Base-by-base conservation (phyloP, 2,888 invertebrate species). In the Drosophila cyrtoloma region DNA sequence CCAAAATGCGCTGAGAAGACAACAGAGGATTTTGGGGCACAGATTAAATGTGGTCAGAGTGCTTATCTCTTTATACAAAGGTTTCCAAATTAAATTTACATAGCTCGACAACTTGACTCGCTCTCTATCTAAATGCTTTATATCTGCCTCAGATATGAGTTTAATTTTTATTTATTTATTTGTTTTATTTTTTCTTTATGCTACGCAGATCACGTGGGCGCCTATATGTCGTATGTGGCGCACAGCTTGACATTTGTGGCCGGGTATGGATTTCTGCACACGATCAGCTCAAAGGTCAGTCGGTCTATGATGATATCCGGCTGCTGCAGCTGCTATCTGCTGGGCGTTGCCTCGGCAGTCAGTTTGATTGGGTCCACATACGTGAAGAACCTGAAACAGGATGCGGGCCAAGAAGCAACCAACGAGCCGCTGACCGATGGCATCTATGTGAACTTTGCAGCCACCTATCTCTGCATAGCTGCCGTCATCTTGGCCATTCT, bases 221-320 rank as follows among this genome's bases (percentile, higher is more conserved):
- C 92, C 10, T 92, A 91, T 61, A 84, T 92, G 55, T 91, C 92
- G 9, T 93, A 92, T 80, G 67, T 92, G 58, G 91, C 85, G n/a
- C 92, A 93, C 69, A 92, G 92, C 37, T 51, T 92, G 37, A 92
- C 89, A 42, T 92, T 91, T 71, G 71, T 92, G 35, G 87, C 91
- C 33, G 91, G 91, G 16, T 82, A 91, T 16, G 91, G 91, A 42
- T 93, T 91, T 32, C 73, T 93, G 47, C 92, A 90, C 59, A 86
- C 91, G 9, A 91, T 91, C n/a, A 85, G 89, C 71, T 82, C 89
- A 9, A 92, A 90, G 79, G 52, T 66, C 10, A 86, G 82, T 7
- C 92, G 92, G 0, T 75, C 92, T 10, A 70, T 91, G 7, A 71
- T 92, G 64, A 60, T 93, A 2, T 89, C 92, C 28, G 76, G 81